A percentile compares a stretch with the other conserved stretches of the same genome.
Conservation (phyloP, 2,888 invertebrate genomes). For the Mythimna pallens region DNA sequence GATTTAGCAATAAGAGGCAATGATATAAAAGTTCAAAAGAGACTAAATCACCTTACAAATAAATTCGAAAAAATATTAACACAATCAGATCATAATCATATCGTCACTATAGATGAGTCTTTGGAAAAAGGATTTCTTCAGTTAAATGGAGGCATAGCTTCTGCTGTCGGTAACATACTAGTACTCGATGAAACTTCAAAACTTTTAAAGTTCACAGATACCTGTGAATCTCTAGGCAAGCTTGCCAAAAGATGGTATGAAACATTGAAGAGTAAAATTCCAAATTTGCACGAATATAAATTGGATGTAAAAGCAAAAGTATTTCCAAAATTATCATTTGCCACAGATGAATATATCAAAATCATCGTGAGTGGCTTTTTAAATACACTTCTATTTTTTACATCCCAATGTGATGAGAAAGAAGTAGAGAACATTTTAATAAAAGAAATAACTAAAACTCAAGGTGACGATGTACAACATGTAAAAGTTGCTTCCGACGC, state of each 20-base stretch:
- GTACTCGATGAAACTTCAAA: too few relatives aligned
- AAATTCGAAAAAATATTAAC: conserved; percentile 16
- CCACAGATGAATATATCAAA: not conserved
- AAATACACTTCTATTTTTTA: conserved; percentile 38
- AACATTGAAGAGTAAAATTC: too few relatives aligned
- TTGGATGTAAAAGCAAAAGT: too few relatives aligned
- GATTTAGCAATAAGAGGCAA: conserved; percentile 41
- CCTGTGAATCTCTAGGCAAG: too few relatives aligned
- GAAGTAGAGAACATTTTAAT: conserved; percentile 20
- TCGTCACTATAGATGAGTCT: not conserved
- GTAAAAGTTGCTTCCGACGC: conserved; percentile 14
- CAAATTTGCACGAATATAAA: too few relatives aligned
- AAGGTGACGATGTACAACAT: not conserved
- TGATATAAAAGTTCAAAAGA: conserved; percentile 18
- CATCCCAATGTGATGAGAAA: conserved; percentile 38
- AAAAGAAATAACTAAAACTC: conserved; percentile 17
- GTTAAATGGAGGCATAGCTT: too few relatives aligned
- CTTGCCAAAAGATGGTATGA: too few relatives aligned
- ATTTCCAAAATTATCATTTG: conserved; percentile 6
- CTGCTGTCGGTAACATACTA: too few relatives aligned
- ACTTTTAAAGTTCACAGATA: too few relatives aligned
- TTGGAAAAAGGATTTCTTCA: too few relatives aligned
- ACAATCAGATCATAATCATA: conserved; percentile 1
- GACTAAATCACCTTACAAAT: conserved; percentile 16
- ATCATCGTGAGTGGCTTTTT: conserved; percentile 10